These are phyloP conservation scores for Ylistrum balloti DNA, from an alignment of 1,140 invertebrate species.

Conservation along the genomic window DNA sequence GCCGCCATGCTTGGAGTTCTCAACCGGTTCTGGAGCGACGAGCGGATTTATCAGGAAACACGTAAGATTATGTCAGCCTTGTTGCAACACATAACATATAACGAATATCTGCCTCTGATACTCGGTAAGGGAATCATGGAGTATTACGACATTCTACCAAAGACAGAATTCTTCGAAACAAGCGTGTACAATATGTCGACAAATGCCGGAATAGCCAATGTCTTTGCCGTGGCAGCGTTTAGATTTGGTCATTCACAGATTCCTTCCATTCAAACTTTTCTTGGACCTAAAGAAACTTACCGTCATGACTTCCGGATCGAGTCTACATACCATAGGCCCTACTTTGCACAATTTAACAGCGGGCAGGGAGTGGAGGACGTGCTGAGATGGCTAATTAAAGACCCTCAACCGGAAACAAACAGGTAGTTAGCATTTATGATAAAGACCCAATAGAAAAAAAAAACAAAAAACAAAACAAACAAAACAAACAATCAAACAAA, in stretches of 20 bases:
- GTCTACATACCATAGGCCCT: constrained; percentile 47
- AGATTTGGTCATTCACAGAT: constrained; percentile 41
- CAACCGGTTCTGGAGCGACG: constrained; percentile 41
- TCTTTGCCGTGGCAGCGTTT: not conserved
- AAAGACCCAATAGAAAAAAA: too few species aligned
- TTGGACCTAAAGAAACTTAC: not conserved
- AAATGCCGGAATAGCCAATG: not conserved
- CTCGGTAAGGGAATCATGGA: not conserved
- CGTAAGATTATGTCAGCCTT: constrained; percentile 42
- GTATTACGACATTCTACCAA: not conserved
- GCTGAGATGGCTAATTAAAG: constrained; percentile 48
- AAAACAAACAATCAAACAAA: too few species aligned
- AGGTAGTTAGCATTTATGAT: too few species aligned
- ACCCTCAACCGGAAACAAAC: constrained; percentile 51
- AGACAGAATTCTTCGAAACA: not conserved
- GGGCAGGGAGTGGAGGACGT: constrained; percentile 43
- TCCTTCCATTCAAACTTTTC: constrained; percentile 11
- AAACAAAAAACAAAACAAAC: too few species aligned
- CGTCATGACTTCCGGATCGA: constrained; percentile 40
- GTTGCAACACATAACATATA: constrained; percentile 28
- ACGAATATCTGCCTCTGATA: constrained; percentile 2
- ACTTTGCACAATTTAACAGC: constrained; percentile 36
- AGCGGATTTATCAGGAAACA: constrained; percentile 45
- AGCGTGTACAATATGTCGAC: not conserved
- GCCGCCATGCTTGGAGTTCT: not conserved